Evolutionary conservation across 2,888 invertebrate species (phyloP), one percentile per base, ranked within the genome.

Genomic region (Hydriomena furcata): DNA sequence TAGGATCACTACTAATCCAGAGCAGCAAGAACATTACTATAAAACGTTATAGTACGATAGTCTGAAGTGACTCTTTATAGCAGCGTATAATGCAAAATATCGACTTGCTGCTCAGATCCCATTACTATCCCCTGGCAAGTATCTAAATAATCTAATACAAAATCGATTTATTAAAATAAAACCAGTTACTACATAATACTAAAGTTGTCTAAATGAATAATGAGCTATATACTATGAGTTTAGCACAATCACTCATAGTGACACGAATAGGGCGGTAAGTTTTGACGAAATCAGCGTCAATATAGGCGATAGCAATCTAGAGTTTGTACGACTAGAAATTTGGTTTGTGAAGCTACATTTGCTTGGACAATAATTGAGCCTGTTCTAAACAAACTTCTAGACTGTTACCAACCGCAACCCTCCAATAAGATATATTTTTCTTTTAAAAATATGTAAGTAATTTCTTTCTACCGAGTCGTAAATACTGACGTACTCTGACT

Each of bases 241-340:
- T 83, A 90, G 90, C 90, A 90, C 90, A 90, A 84, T 90, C 82
- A 84, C 90, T 87, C 90, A 88, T 88, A 89, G 90, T 86, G 79
- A 85, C 67, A 77, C 77, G 74, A 82, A 76, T 63, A 70, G 82
- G 79, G 77, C 66, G 67, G 60, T 66, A 66, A 71, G 75, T 55
- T 57, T 55, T 50, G 48, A 47, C 47, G 46, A 55, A 52, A 49
- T 47, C 52, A 44, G 55, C 52, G 45, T 53, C 45, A 44, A 34
- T 41, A 43, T 30, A 42, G 38, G 52, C 31, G 7, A 47, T 23
- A 47, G 31, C 43, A 52, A 47, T 52, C 52, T 41, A 13, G 40
- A 28, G 11, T 17, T 27, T 7, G 10, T 6, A 8, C 8, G 23
- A 21, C 20, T 25, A n/a, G 7, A 7, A 21, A 8, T 34, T 25